Conservation (phyloP, 2,797 vertebrate genomes). For the Falco concolor region DNA sequence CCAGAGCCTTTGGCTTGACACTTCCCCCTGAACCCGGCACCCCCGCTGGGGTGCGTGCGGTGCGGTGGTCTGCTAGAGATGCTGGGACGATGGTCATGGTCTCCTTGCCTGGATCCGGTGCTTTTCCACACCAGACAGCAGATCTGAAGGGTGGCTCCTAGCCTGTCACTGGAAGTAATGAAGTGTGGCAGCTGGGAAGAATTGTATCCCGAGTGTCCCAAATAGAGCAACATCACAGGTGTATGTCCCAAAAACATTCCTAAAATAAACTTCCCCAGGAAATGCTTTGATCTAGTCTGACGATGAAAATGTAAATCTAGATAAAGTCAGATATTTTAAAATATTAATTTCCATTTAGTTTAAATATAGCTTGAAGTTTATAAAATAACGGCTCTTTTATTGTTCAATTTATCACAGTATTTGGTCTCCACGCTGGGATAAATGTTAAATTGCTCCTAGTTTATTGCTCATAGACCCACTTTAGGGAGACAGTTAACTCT, state of each 20-base stretch:
- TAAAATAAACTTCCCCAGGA: neutral
- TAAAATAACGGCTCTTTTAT: neutral
- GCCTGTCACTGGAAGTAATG: neutral
- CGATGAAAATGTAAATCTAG: neutral
- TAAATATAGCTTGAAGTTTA: neutral
- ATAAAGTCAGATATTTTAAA: neutral
- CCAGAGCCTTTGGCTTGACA: neutral
- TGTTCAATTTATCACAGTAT: neutral
- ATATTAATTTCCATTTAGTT: neutral
- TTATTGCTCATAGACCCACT: neutral
- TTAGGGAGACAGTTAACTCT: neutral
- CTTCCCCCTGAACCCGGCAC: neutral
- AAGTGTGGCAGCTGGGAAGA: neutral
- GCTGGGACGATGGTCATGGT: neutral
- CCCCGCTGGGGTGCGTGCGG: fast-evolving
- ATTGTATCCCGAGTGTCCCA: neutral
- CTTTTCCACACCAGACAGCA: neutral
- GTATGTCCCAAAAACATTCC: neutral
- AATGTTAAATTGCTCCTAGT: neutral
- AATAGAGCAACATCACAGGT: neutral
- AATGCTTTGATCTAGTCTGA: neutral
- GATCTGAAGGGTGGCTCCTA: neutral
- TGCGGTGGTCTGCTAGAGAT: neutral
- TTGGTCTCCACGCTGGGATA: neutral
- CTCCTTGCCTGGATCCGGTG: fast-evolving